These are phyloP conservation scores for Porites rus DNA, from an alignment of 92 coral and sea anemone genomes.

Conservation along the genomic window DNA sequence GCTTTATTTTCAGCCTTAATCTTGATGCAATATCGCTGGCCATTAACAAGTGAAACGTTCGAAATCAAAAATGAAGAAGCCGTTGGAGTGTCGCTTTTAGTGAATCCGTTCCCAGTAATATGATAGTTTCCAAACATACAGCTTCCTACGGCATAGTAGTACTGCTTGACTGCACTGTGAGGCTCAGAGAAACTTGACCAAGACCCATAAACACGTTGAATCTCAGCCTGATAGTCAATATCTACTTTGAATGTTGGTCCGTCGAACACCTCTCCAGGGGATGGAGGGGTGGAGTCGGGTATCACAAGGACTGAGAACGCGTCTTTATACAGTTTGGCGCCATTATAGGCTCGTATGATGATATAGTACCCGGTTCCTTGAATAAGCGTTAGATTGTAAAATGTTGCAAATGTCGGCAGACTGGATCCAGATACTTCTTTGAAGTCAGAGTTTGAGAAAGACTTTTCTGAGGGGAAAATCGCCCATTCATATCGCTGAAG, in stretches of 20 bases:
- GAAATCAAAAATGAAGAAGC: slow-evolving; percentile 66
- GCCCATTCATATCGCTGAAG: slow-evolving; percentile 85
- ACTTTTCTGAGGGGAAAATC: slow-evolving; percentile 42
- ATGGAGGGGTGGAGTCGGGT: slow-evolving; percentile 76
- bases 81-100: slow-evolving; percentile 60
- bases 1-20: slow-evolving; percentile 90
- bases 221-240: slow-evolving; percentile 76
- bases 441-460: slow-evolving; percentile 40
- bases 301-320: slow-evolving; percentile 73
- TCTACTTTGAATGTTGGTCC: slow-evolving; percentile 71
- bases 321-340: slow-evolving; percentile 77
- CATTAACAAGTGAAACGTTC: slow-evolving; percentile 76
- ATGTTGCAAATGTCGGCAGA: slow-evolving; percentile 77
- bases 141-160: slow-evolving; percentile 88
- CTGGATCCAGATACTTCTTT: slow-evolving; percentile 66
- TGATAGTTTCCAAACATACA: slow-evolving; percentile 87
- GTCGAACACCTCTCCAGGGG: slow-evolving; percentile 77
- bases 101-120: slow-evolving; percentile 78
- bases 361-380: slow-evolving; percentile 76
- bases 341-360: slow-evolving; percentile 82
- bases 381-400: slow-evolving; percentile 62
- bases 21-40: slow-evolving; percentile 89
- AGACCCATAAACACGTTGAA: slow-evolving; percentile 66
- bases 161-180: slow-evolving; percentile 72
- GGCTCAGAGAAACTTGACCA: slow-evolving; percentile 79